Base-by-base conservation (phyloP, 1,140 invertebrate genomes). In the Littorina saxatilis region DNA sequence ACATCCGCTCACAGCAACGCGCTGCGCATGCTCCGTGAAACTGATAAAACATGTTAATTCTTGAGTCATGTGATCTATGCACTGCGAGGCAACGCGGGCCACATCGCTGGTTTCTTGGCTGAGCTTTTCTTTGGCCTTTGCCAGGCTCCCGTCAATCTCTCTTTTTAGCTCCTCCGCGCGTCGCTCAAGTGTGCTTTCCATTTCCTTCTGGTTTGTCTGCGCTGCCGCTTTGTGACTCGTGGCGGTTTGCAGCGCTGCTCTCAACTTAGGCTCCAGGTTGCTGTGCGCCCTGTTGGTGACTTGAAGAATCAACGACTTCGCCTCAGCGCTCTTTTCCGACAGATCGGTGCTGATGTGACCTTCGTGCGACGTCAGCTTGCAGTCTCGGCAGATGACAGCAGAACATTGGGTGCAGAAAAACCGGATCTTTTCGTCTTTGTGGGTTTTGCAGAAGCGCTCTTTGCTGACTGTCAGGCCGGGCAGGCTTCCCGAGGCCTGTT, bases 351-450 rank as follows among this genome's bases (percentile, higher is more conserved):
- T 68, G 35, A 43, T 52, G 52, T 82, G 81, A 9, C 76, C 68
- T 32, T 82, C 76, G 52, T 82, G 81, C 7, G 75, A 55, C 27
- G 76, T 74, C 23, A 82, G 66, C 27, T 78, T 79, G 40, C 81
- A 82, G 68, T 82, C 81, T 58, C 75, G 47, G 47, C 81, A 82
- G 43, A 82, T 73, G 17, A 47, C 9, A 11, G 29, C 27, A 15
- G 37, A 47, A 58, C 81, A 82, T 20, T 29, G 43, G 7, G 15
- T 47, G 35, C 81, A 82, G 55, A 70, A 79, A 78, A 82, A 82
- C 17, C 76, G 37, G 35, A 82, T 47, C 23, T 55, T 58, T 37
- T 79, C 76, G 0, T 63, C 75, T 1, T 52, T 39, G 66, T 82
- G 81, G 13, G 70, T 79, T 32, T 23, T 17, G 43, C 81, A 82